Evolutionary conservation across 2,113 vertebrate genomes (phyloP).

Genomic region (Halichoerus grypus): DNA sequence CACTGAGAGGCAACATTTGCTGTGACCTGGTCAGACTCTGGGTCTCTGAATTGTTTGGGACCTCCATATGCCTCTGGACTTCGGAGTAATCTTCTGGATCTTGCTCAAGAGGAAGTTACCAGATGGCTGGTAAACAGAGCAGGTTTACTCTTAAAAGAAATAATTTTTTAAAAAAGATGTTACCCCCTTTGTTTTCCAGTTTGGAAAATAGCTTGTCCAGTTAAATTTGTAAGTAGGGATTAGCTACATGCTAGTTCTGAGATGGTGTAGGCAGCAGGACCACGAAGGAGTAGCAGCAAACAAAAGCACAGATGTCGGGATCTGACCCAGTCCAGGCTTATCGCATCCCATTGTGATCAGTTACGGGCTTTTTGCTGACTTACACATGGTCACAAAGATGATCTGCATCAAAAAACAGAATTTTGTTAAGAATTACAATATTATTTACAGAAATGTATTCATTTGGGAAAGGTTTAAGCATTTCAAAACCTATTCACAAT

Average conservation of each 20-base stretch:
- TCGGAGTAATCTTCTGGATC: background rate
- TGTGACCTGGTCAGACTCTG: background rate
- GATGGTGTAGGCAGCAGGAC: background rate
- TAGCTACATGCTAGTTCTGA: background rate
- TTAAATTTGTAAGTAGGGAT: conserved; percentile 23
- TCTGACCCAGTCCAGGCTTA: background rate
- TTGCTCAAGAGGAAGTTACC: background rate
- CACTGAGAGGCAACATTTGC: background rate
- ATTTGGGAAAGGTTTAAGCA: conserved; percentile 31
- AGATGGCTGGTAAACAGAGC: background rate
- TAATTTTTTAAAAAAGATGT: background rate
- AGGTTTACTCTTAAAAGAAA: conserved; percentile 22
- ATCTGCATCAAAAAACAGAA: conserved; percentile 16
- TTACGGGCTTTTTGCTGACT: background rate
- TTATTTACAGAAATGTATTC: conserved; percentile 30
- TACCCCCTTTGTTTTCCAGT: background rate
- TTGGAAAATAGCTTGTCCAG: background rate
- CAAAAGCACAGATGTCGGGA: background rate
- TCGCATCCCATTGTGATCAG: background rate
- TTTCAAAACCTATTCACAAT: conserved; percentile 59
- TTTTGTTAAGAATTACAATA: conserved; percentile 50
- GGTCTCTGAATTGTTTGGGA: background rate
- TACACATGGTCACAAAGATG: background rate
- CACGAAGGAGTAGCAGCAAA: background rate
- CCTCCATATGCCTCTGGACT: background rate